Percentiles rank a stretch among this genome's conserved stretches.
These are phyloP conservation scores for Eurytoma adleriae DNA, from an alignment of 2,888 invertebrate genomes.

Conservation along the genomic window DNA sequence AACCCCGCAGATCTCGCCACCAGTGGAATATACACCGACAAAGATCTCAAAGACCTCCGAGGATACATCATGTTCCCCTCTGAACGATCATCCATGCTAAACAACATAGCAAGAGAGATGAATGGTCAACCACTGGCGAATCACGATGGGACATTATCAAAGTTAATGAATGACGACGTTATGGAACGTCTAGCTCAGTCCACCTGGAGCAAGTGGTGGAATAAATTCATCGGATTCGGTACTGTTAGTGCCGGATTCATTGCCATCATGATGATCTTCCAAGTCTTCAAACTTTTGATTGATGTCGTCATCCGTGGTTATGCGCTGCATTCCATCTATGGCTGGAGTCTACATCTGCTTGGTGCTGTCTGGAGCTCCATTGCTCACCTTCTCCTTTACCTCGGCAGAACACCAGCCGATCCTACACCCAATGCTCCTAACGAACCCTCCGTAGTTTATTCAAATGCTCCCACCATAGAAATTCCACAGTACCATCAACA, in stretches of 20 bases:
- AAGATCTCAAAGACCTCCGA: constrained; percentile 41
- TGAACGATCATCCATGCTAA: constrained; percentile 10
- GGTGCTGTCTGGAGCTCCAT: constrained; percentile 1
- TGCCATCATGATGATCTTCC: background rate
- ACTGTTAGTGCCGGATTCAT: background rate
- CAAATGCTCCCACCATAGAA: too few relatives aligned
- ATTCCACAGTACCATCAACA: too few relatives aligned
- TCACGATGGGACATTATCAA: background rate
- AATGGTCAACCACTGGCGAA: background rate
- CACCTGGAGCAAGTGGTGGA: background rate
- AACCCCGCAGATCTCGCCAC: constrained; percentile 35
- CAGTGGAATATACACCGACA: constrained; percentile 50
- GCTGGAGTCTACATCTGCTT: background rate
- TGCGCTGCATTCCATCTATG: background rate
- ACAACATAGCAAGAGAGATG: background rate
- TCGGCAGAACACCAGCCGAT: too few relatives aligned
- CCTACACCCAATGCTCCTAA: too few relatives aligned
- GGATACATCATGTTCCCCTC: constrained; percentile 47
- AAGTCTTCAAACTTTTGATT: background rate
- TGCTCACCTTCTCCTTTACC: background rate
- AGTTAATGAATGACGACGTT: background rate
- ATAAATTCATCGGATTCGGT: background rate
- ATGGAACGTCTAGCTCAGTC: background rate
- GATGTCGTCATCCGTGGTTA: background rate
- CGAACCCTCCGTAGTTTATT: too few relatives aligned